Evolutionary conservation across 1,140 invertebrate species (phyloP), one percentile per base, ranked within the genome.

Genomic region (Drosophila sturtevanti): DNA sequence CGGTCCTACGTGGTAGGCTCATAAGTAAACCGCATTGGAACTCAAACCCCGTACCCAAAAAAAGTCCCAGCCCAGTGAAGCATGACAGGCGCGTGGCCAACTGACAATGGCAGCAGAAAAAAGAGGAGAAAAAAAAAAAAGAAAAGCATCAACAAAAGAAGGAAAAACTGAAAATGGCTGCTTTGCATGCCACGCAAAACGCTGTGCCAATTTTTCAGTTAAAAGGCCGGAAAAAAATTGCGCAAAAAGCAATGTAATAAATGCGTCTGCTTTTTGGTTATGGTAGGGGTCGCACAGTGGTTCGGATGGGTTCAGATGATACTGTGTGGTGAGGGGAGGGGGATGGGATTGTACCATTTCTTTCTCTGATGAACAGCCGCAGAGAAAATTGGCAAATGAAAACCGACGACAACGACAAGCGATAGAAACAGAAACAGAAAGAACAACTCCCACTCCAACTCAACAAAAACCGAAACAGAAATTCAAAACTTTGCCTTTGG

Each of bases 151-250:
- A 48, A 48, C 41, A 48, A 60, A 34, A 9, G 58, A 64, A 79
- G 48, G 55, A 65, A 44, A 79, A 79, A 38, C 54, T 54, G 51
- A 64, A 87, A 86, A 86, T 86, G 79, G 65, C 85, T 87, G 82
- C 79, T 86, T 86, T 86, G 82, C 82, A 86, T 86, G 82, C 79
- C 79, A 76, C 71, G 79, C 82, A 79, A 74, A 70, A 68, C 75
- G 80, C 65, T 78, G 79, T 86, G 82, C 82, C 82, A 86, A 86
- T 86, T 86, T 86, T 86, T 87, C 82, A 86, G 82, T 86, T 87
- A 86, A 86, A 87, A 82, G 79, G 79, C 71, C 71, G 78, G 67
- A 73, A 73, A 64, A 64, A 72, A 79, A 67, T 71, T 68, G 79
- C 68, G 77, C 75, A 77, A 82, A 41, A 74, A 86, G 81, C 78